phyloP scores from a whole-genome alignment of 2,888 invertebrate species.

The Mesochorus sp. region DNA sequence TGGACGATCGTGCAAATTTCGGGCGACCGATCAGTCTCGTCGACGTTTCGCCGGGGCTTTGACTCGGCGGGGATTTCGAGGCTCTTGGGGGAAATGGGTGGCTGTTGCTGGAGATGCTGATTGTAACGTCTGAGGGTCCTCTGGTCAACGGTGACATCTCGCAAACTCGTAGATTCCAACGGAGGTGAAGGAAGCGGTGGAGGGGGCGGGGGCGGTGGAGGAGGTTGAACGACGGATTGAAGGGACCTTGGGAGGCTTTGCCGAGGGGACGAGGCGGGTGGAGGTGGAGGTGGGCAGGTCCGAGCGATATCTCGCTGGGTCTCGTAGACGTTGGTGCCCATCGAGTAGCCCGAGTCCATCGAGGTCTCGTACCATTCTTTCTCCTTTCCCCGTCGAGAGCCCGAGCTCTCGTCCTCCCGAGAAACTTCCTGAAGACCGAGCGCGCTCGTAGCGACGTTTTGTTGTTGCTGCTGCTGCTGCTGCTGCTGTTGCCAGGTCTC shows the following conservation, averaged over 20 bases:
- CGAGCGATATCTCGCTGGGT: constrained; percentile 51
- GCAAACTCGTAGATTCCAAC: constrained; percentile 43
- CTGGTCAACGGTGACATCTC: constrained; percentile 19
- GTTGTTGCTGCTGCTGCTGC: constrained; percentile 12
- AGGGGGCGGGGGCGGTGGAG: constrained; percentile 44
- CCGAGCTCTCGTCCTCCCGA: constrained; percentile 58
- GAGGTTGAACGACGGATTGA: constrained; percentile 11
- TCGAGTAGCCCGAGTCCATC: constrained; percentile 82
- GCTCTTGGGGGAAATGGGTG: constrained; percentile 83
- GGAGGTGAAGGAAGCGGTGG: constrained; percentile 57
- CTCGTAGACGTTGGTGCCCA: constrained; percentile 34
- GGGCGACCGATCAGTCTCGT: constrained; percentile 80
- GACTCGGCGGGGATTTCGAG: constrained; percentile 85
- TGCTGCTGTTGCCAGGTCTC: constrained; percentile 78
- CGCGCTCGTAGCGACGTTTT: constrained; percentile 10
- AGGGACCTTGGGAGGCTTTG: constrained; percentile 32
- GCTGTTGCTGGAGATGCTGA: too few relatives aligned
- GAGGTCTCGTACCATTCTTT: constrained; percentile 89
- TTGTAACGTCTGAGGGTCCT: neutral
- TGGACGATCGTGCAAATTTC: constrained; percentile 93
- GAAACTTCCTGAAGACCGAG: constrained; percentile 12
- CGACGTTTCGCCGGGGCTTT: constrained; percentile 81
- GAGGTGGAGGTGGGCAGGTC: constrained; percentile 44
- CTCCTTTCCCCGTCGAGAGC: constrained; percentile 79
- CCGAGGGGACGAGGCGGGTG: constrained; percentile 46